These are phyloP conservation scores for Bellardia pandia DNA, from an alignment of 2,888 invertebrate species.

Conservation along the genomic window DNA sequence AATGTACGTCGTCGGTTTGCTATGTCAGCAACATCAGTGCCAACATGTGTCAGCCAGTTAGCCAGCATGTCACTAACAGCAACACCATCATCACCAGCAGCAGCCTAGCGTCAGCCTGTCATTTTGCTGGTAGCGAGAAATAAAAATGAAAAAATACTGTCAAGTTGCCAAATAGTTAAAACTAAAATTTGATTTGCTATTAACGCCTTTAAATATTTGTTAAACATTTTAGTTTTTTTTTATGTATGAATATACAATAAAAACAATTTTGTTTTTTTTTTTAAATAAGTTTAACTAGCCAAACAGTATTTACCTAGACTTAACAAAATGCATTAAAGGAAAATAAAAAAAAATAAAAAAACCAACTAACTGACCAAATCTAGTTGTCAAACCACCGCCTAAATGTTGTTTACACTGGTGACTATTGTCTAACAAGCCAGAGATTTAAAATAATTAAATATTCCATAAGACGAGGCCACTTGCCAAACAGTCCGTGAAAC, in stretches of 20 bases:
- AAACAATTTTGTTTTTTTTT: neutral
- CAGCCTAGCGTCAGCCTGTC: conserved; percentile 2
- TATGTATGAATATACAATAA: too few species aligned
- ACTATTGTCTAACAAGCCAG: neutral
- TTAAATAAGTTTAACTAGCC: conserved; percentile 15
- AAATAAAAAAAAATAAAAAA: neutral
- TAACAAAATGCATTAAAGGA: neutral
- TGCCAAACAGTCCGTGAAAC: too few species aligned
- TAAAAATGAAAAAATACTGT: neutral
- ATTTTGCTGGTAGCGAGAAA: neutral
- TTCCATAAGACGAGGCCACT: too few species aligned
- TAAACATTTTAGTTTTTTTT: neutral
- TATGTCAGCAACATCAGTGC: conserved; percentile 32
- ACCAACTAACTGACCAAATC: neutral
- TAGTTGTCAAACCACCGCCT: conserved; percentile 41
- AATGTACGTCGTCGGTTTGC: conserved; percentile 10
- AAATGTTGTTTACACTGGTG: neutral
- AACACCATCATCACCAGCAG: neutral
- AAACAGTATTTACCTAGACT: conserved; percentile 11
- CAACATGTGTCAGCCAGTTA: conserved; percentile 28
- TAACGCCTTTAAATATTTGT: conserved; percentile 50
- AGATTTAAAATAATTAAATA: neutral
- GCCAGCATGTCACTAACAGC: conserved; percentile 1
- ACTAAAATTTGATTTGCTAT: conserved; percentile 57
- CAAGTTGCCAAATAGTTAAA: conserved; percentile 61